Conservation (phyloP, 2,113 vertebrate species). For the Lepisosteus osseus region DNA sequence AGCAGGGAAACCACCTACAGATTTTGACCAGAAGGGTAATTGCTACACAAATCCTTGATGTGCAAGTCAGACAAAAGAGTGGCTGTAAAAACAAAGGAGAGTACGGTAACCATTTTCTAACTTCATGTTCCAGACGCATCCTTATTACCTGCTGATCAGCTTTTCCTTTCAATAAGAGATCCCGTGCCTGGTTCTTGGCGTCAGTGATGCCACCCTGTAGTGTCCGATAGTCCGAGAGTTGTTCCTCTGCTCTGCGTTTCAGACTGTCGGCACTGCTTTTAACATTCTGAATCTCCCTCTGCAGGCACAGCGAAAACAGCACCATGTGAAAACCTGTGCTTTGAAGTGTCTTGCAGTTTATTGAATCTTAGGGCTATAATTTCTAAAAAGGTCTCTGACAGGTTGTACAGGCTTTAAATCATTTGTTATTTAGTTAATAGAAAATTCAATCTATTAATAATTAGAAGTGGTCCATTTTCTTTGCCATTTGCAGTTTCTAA, state of each 20-base stretch:
- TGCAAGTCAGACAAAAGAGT: background rate
- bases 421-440: too few relatives aligned
- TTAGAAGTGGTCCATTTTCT: too few relatives aligned
- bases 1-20: background rate
- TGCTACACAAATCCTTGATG: background rate
- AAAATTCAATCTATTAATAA: too few relatives aligned
- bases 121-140: too few relatives aligned
- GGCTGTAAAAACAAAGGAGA: background rate
- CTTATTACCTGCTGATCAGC: constrained; percentile 49
- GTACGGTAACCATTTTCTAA: too few relatives aligned
- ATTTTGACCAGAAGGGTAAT: background rate
- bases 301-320: constrained; percentile 5
- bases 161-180: constrained; percentile 39
- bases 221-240: constrained; percentile 23
- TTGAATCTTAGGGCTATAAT: too few relatives aligned
- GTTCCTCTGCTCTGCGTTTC: constrained; percentile 18
- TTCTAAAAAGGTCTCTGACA: too few relatives aligned
- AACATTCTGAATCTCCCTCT: constrained; percentile 41
- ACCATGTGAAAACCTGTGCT: background rate
- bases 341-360: too few relatives aligned
- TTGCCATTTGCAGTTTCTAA: too few relatives aligned
- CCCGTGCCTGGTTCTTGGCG: constrained; percentile 12
- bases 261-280: constrained; percentile 29
- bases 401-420: too few relatives aligned
- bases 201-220: constrained; percentile 26